phyloP scores from a whole-genome alignment of 2,113 vertebrate species.

The Oxyura jamaicensis region DNA sequence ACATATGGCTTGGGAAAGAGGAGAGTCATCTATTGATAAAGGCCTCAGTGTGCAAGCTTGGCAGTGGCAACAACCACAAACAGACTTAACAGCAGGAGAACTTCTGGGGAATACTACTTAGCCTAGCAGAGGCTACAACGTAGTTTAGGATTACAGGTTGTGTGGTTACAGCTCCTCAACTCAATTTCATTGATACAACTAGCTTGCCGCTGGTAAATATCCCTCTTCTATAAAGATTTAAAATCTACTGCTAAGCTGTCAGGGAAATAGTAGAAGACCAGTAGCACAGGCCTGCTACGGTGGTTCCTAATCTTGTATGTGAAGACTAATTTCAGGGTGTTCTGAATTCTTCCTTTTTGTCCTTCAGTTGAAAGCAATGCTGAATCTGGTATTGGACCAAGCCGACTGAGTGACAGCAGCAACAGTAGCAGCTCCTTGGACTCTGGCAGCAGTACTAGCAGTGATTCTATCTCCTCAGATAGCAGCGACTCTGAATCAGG shows the following conservation, averaged over 20 bases:
- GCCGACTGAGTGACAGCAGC: constrained; percentile 80
- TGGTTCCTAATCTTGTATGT: background rate
- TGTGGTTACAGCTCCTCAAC: background rate
- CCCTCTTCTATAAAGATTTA: background rate
- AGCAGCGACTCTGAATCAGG: constrained; percentile 88
- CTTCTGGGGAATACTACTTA: background rate
- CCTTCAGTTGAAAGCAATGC: constrained; percentile 63
- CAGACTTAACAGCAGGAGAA: background rate
- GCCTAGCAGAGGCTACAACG: background rate
- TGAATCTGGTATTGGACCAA: constrained; percentile 6
- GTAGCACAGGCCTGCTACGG: background rate
- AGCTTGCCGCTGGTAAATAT: background rate
- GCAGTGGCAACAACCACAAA: background rate
- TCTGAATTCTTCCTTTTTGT: background rate
- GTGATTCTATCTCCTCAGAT: constrained; percentile 79
- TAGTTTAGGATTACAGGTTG: background rate
- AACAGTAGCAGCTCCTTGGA: constrained; percentile 66
- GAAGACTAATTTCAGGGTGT: background rate
- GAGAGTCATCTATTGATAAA: background rate
- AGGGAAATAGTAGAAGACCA: background rate
- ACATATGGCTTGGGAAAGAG: background rate
- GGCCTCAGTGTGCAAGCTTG: background rate
- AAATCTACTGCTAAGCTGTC: background rate
- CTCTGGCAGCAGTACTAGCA: constrained; percentile 70
- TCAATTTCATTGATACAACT: background rate